A percentile compares a stretch with the other conserved stretches of the same genome.
phyloP scores from a whole-genome alignment of 2,797 vertebrate species.

The Sylvia borin region DNA sequence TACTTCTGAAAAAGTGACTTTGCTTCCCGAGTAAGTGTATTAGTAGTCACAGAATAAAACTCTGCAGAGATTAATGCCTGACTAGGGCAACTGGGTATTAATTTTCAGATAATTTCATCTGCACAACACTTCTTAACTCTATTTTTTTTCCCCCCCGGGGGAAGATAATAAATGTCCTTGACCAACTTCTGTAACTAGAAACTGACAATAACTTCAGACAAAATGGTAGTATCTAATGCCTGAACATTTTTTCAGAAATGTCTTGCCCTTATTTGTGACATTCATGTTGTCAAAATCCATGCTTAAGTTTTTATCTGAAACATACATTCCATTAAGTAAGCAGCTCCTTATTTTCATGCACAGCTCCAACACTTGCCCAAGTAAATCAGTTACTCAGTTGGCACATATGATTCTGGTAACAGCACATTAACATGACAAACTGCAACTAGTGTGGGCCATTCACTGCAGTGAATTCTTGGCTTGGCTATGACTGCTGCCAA shows the following conservation, averaged over 20 bases:
- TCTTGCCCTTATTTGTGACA: background rate
- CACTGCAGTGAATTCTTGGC: background rate
- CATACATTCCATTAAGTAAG: background rate
- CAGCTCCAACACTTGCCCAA: background rate
- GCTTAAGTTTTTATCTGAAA: background rate
- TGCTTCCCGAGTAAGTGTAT: background rate
- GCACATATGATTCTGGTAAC: background rate
- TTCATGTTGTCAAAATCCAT: background rate
- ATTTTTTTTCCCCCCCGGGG: no score
- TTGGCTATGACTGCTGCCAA: background rate
- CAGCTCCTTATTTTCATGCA: background rate
- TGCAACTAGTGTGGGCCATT: background rate
- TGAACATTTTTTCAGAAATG: background rate
- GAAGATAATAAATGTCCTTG: background rate
- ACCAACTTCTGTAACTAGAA: background rate
- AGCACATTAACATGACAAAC: conserved; percentile 30
- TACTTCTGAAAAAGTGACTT: background rate
- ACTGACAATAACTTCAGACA: background rate
- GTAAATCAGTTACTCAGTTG: conserved; percentile 18
- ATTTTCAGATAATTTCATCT: background rate
- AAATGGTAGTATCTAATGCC: background rate
- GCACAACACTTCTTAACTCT: background rate
- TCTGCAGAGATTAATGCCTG: background rate
- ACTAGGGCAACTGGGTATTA: background rate
- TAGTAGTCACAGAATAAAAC: background rate